Base-by-base conservation (phyloP, 1,140 invertebrate species). In the Pseudomyrmex concolor region DNA sequence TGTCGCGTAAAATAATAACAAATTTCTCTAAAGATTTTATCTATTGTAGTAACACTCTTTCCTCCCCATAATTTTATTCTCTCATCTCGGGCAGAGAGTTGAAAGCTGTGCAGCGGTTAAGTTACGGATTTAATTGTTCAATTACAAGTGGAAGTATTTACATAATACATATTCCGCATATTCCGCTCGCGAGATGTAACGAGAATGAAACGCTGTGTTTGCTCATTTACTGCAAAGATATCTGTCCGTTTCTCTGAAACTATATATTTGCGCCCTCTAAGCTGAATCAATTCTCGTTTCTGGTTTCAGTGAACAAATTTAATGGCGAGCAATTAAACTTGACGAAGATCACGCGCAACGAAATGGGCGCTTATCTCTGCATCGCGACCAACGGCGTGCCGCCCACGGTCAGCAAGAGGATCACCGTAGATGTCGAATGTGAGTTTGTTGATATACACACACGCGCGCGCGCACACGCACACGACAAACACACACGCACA, bases 401-500 rank as follows among this genome's bases (percentile, higher is more conserved):
- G 15, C 97, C 97, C 15, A 97, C 97, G 2, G 97, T 98, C 88
- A 97, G 97, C 92, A 98, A 98, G 95, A 95, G 97, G 89, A 97
- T 97, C 92, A 97, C 97, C 89, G 95, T 97, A n/a, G 97, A 97
- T 92, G 97, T 97, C 81, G 97, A 98, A 95, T 98, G 97, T 98
- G 94, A 97, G 97, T 97, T 71, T 17, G 82, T 62, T 85, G 34
- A 68, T 66, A 25, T 78, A 66, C 45, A 77, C 59, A 60, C 64
- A 34, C 25, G 1, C 10, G 2, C 2, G n/a, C 0, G 48, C 48
- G 50, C 50, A 51, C 34, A 34, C 34, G n/a, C 82, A 66, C 45
- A 77, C 59, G n/a, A n/a, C n/a, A n/a, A n/a, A 60, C 64, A 34
- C 25, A 13, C 10, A 12, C 48, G 50, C 50, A 51, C 34, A 34